Percentiles rank a stretch among this genome's conserved stretches.
Evolutionary conservation across 1,140 invertebrate genomes (phyloP).

Genomic region (Drosophila nikananu): DNA sequence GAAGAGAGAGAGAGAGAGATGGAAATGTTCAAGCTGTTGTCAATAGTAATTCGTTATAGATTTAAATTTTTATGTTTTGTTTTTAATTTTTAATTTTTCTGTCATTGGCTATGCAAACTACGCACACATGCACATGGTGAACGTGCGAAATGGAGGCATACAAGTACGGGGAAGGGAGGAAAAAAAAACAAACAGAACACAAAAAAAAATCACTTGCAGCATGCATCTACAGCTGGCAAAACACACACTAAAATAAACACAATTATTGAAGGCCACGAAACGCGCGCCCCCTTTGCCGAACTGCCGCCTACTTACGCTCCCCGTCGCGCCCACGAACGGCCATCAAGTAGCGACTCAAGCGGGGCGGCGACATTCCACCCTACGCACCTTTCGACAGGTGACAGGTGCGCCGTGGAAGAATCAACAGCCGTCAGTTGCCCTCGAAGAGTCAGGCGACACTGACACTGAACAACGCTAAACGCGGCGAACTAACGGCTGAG

Average conservation of each 20-base stretch:
- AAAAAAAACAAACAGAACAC: neutral
- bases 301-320: conserved; percentile 52
- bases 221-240: conserved; percentile 37
- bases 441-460: conserved; percentile 39
- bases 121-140: conserved; percentile 26
- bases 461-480: conserved; percentile 21
- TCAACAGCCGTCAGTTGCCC: conserved; percentile 34
- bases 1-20: conserved; percentile 27
- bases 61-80: neutral
- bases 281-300: neutral
- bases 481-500: conserved; percentile 22
- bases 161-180: neutral
- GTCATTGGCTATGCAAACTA: conserved; percentile 26
- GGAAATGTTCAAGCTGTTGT: conserved; percentile 38
- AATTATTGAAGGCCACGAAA: conserved; percentile 36
- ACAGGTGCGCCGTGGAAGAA: conserved; percentile 17
- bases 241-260: conserved; percentile 10
- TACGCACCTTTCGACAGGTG: conserved; percentile 33
- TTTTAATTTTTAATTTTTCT: neutral
- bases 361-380: conserved; percentile 59
- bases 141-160: conserved; percentile 13
- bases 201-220: conserved; percentile 29
- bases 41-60: conserved; percentile 29
- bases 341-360: conserved; percentile 68
- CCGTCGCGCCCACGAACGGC: conserved; percentile 58